These are phyloP conservation scores for Leptobrachium leishanense DNA, from an alignment of 2,113 vertebrate genomes.

Conservation along the genomic window DNA sequence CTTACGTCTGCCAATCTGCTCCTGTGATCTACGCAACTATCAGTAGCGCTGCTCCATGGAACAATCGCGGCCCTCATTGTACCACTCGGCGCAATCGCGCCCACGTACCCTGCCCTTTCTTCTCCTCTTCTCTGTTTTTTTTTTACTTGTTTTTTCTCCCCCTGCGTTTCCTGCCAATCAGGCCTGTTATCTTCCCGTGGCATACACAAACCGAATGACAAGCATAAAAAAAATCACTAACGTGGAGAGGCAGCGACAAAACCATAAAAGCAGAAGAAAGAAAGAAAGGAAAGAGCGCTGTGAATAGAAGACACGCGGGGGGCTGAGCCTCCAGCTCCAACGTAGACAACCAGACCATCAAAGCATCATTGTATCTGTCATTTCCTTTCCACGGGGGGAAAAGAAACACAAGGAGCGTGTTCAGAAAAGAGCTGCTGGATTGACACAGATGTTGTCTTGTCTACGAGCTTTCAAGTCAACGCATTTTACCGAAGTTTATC, in stretches of 20 bases:
- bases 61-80: slow-evolving; percentile 4
- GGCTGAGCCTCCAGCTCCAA: not conserved
- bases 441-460: not conserved
- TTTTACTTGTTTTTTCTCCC: too few species aligned
- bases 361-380: not conserved
- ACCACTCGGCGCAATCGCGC: slow-evolving; percentile 17
- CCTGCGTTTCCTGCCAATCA: slow-evolving; percentile 29
- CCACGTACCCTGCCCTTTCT: slow-evolving; percentile 5
- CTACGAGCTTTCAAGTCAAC: not conserved
- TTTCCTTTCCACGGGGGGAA: too few species aligned
- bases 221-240: slow-evolving; percentile 24
- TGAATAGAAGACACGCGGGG: slow-evolving; percentile 8
- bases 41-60: slow-evolving; percentile 10
- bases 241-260: slow-evolving; percentile 28
- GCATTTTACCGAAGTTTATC: not conserved
- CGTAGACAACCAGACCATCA: slow-evolving; percentile 9
- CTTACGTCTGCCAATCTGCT: slow-evolving; percentile 17
- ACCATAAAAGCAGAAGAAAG: slow-evolving; percentile 35
- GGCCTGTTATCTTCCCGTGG: slow-evolving; percentile 39
- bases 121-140: not conserved
- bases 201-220: slow-evolving; percentile 32
- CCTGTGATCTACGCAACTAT: slow-evolving; percentile 18
- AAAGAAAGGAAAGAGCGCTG: not conserved
- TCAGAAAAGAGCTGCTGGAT: not conserved
- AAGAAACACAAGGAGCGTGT: not conserved